Base-by-base conservation (phyloP, 2,113 vertebrate genomes). In the Argyrosomus japonicus region DNA sequence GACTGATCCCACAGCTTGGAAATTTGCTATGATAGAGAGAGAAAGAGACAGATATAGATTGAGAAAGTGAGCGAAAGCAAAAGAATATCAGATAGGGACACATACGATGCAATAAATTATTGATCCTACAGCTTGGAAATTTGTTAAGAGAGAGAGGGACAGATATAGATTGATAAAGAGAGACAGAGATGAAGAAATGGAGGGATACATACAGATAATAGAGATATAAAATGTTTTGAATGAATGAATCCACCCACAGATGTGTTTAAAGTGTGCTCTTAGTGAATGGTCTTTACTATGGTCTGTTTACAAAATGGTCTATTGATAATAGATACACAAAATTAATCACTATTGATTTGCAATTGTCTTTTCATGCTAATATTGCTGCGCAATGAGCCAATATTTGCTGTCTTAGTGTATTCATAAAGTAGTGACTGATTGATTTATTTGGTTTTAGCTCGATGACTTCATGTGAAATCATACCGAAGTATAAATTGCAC, bases 401-500 rank as follows among this genome's bases (percentile, higher is more conserved):
- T 23, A 62, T 13, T 23, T 7, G 12, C 4, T 17, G 23, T 40
- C 32, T 27, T 74, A 1, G 17, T 23, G 25, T 32, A 9, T 72
- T 73, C n/a, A 56, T 65, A 51, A 32, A 25, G 51, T 5, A 27
- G 14, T 40, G 60, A 36, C 60, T 32, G 27, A 84, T n/a, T 61
- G 73, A 79, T 72, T 82, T 4, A 18, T 79, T 56, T 48, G 10
- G 63, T 32, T 79, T 61, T 29, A 2, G 6, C 15, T 50, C 9
- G 2, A 3, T 21, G 50, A 58, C n/a, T 17, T 61, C 15, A 21
- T 32, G 69, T 53, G 45, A 72, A 69, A 53, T 47, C 11, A 45
- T 57, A 6, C 21, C 15, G 48, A 63, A 71, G 14, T 63, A 27
- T 21, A 17, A 21, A 25, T 54, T 56, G 27, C 23, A 27, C 51